Percentiles rank a stretch among this genome's conserved stretches.
phyloP scores from a whole-genome alignment of 2,797 vertebrate species.

The Liasis olivaceus region DNA sequence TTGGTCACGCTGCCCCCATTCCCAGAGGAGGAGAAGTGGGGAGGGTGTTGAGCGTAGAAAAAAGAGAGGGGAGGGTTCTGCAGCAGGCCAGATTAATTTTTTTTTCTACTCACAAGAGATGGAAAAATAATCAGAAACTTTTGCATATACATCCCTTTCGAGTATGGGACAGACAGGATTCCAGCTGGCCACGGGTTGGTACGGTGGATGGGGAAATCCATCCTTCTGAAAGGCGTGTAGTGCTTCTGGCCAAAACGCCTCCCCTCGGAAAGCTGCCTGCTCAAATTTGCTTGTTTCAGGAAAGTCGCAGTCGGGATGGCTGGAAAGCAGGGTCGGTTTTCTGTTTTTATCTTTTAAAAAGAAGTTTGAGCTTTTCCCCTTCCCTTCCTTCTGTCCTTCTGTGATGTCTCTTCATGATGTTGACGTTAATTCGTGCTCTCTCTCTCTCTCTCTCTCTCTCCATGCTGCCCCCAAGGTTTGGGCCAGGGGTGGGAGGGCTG shows the following conservation, averaged over 20 bases:
- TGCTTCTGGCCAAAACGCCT: conserved; percentile 30
- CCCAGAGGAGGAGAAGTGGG: not conserved
- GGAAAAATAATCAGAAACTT: conserved; percentile 42
- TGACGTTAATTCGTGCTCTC: not conserved
- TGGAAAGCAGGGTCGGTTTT: conserved; percentile 2
- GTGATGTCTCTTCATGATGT: not conserved
- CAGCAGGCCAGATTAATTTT: not conserved
- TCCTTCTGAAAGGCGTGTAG: conserved; percentile 18
- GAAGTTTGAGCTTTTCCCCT: conserved; percentile 51
- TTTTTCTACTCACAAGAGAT: conserved; percentile 55
- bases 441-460: conserved; percentile 1
- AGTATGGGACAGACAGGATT: conserved; percentile 9
- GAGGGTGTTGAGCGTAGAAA: not conserved
- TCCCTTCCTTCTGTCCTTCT: too few relatives aligned
- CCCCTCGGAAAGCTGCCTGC: conserved; percentile 5
- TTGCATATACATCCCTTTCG: conserved; percentile 54
- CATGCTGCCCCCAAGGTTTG: conserved; percentile 60
- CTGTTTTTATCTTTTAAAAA: conserved; percentile 9
- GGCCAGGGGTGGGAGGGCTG: conserved; percentile 63
- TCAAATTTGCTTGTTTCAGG: not conserved
- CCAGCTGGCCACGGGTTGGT: not conserved
- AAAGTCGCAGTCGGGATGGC: not conserved
- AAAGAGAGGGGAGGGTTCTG: not conserved
- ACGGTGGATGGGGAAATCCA: too few relatives aligned
- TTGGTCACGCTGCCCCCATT: not conserved